A percentile compares a stretch with the other conserved stretches of the same genome.
Conservation (phyloP, 2,888 invertebrate species). For the Plagodis pulveraria region DNA sequence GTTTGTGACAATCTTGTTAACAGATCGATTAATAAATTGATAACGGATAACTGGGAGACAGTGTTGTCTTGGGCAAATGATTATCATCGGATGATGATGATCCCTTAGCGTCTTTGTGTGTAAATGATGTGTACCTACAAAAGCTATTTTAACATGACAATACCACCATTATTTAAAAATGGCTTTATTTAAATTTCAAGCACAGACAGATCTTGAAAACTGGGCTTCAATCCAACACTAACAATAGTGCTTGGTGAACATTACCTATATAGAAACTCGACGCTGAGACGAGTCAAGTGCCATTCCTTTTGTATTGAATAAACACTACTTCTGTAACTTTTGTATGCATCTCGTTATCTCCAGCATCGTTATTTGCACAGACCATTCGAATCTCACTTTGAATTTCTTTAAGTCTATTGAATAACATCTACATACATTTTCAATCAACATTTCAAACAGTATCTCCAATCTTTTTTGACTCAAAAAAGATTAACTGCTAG, state of each 20-base stretch:
- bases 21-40: too few relatives aligned
- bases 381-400: constrained; percentile 47
- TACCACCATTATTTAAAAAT: too few relatives aligned
- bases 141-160: too few relatives aligned
- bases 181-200: too few relatives aligned
- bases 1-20: too few relatives aligned
- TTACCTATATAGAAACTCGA: constrained; percentile 18
- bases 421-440: constrained; percentile 24
- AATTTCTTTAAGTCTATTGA: constrained; percentile 39
- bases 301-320: constrained; percentile 43
- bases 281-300: constrained; percentile 34
- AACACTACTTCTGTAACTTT: constrained; percentile 50
- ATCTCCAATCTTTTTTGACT: constrained; percentile 6
- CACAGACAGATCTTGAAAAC: too few relatives aligned
- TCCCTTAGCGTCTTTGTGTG: too few relatives aligned
- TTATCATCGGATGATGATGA: too few relatives aligned
- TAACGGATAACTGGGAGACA: too few relatives aligned
- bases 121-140: too few relatives aligned
- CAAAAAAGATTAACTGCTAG: constrained; percentile 18
- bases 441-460: constrained; percentile 22
- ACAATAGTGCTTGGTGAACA: constrained; percentile 10
- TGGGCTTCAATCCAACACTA: constrained; percentile 2
- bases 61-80: too few relatives aligned
- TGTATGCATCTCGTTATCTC: constrained; percentile 72
- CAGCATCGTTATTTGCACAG: constrained; percentile 61